phyloP scores from a whole-genome alignment of 2,797 vertebrate species.

The Salmo trutta region DNA sequence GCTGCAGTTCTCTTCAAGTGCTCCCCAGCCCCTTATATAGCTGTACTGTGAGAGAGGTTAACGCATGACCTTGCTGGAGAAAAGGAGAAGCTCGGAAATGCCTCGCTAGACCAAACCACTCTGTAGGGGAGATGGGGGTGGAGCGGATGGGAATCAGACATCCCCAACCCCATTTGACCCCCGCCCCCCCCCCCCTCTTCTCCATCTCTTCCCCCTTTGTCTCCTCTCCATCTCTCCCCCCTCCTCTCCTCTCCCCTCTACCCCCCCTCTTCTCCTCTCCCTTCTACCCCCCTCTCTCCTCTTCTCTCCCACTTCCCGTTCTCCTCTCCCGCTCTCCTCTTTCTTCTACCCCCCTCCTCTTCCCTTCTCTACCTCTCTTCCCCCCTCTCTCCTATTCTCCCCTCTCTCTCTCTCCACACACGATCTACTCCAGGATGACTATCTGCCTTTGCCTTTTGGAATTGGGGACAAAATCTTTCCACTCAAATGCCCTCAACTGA shows the following conservation, averaged over 20 bases:
- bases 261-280: too few relatives aligned
- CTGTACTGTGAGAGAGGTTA: conserved; percentile 40
- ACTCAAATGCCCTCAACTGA: conserved; percentile 34
- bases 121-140: not conserved
- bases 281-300: too few relatives aligned
- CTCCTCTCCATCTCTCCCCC: not conserved
- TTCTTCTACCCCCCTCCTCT: too few relatives aligned
- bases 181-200: not conserved
- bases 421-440: not conserved
- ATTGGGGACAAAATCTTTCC: conserved; percentile 15
- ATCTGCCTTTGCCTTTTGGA: not conserved
- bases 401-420: too few relatives aligned
- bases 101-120: not conserved
- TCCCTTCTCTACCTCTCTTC: too few relatives aligned
- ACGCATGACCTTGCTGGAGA: conserved; percentile 21
- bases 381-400: too few relatives aligned
- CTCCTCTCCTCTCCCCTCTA: not conserved
- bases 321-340: too few relatives aligned
- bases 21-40: not conserved
- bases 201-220: not conserved
- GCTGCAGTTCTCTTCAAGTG: not conserved
- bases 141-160: not conserved
- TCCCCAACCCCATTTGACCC: conserved; percentile 39
- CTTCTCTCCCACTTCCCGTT: not conserved
- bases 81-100: conserved; percentile 30